phyloP scores from a whole-genome alignment of 1,140 invertebrate species.

The Brachionus plicatilis region DNA sequence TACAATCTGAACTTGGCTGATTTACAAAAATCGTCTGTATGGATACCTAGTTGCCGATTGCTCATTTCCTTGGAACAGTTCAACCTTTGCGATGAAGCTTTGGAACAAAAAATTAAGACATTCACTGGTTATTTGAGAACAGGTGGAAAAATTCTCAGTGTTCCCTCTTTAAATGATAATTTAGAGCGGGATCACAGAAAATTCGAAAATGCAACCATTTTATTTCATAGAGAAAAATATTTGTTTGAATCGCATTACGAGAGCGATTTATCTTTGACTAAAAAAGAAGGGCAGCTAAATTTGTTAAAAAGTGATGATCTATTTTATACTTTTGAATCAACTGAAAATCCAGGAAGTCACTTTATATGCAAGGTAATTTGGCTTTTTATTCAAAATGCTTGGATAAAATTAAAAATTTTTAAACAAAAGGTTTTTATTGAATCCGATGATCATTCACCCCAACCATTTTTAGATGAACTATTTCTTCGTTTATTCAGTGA shows the following conservation, averaged over 20 bases:
- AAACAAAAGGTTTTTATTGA: not conserved
- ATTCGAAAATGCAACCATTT: not conserved
- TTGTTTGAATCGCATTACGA: slow-evolving; percentile 10
- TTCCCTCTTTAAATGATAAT: not conserved
- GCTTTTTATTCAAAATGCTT: not conserved
- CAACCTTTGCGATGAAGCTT: not conserved
- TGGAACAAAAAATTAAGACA: not conserved
- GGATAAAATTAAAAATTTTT: not conserved
- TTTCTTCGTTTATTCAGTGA: not conserved
- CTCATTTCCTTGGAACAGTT: not conserved
- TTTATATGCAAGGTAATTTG: not conserved
- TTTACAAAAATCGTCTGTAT: not conserved
- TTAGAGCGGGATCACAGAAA: not conserved
- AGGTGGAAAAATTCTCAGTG: slow-evolving; percentile 16
- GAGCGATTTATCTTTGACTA: not conserved
- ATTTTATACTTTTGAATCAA: not conserved
- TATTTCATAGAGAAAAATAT: not conserved
- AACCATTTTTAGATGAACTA: not conserved
- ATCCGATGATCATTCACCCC: not conserved
- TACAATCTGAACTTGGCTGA: not conserved
- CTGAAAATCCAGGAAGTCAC: not conserved
- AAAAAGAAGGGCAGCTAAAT: not conserved
- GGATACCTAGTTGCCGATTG: not conserved
- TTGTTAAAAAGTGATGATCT: not conserved
- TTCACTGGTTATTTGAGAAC: not conserved